Percentiles rank a stretch among this genome's conserved stretches.
Evolutionary conservation across 2,113 vertebrate species (phyloP).

Genomic region (Pterophyllum scalare): DNA sequence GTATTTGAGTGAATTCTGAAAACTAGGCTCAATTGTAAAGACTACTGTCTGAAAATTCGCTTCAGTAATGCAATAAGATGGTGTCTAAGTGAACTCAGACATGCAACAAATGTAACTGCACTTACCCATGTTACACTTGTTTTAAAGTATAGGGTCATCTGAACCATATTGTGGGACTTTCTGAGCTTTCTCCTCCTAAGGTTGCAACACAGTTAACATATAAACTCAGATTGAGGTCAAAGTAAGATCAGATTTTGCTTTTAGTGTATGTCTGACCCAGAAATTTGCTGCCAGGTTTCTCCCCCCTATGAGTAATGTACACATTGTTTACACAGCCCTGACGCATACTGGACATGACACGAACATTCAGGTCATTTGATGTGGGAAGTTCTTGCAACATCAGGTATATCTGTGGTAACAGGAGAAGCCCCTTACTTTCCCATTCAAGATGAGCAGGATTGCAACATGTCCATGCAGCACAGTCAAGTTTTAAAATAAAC

Average conservation of each 20-base stretch:
- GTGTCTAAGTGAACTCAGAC: not conserved
- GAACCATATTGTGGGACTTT: not conserved
- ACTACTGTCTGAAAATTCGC: not conserved
- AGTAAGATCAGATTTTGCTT: not conserved
- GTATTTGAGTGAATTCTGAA: conserved; percentile 43
- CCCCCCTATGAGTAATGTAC: conserved; percentile 45
- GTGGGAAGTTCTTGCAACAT: conserved; percentile 71
- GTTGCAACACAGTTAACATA: conserved; percentile 17
- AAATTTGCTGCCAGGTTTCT: conserved; percentile 12
- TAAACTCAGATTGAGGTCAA: conserved; percentile 4
- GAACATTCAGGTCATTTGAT: conserved; percentile 68
- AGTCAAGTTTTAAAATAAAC: conserved; percentile 47
- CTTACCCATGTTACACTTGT: not conserved
- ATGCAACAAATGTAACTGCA: not conserved
- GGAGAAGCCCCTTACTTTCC: conserved; percentile 64
- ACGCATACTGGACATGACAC: conserved; percentile 68
- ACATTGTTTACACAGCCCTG: conserved; percentile 65
- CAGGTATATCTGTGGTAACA: conserved; percentile 67
- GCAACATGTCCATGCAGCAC: conserved; percentile 27
- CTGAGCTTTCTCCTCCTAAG: not conserved
- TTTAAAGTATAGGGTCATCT: not conserved
- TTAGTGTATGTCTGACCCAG: conserved; percentile 6
- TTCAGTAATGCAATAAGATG: not conserved
- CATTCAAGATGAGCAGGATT: conserved; percentile 51
- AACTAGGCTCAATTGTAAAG: conserved; percentile 12